These are phyloP conservation scores for Leucopsar rothschildi DNA, from an alignment of 2,113 vertebrate species.

Conservation along the genomic window DNA sequence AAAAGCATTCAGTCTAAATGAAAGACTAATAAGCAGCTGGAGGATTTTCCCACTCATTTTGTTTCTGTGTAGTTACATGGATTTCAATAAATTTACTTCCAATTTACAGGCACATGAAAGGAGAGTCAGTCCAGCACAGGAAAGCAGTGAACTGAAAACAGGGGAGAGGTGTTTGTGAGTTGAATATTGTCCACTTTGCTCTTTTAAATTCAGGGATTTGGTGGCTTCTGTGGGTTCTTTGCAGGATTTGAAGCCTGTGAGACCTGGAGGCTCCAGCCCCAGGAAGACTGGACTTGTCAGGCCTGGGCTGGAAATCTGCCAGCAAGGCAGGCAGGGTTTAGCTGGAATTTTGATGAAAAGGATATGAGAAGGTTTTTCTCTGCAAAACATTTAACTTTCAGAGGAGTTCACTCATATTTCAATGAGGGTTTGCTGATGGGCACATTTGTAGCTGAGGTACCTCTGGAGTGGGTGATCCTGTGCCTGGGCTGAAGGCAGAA, in stretches of 20 bases:
- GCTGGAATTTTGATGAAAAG: neutral
- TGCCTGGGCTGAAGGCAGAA: neutral
- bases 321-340: neutral
- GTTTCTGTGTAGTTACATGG: neutral
- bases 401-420: neutral
- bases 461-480: neutral
- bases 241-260: neutral
- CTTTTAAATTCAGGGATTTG: neutral
- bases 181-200: neutral
- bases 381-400: neutral
- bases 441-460: neutral
- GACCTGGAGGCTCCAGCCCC: neutral
- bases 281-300: neutral
- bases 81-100: neutral
- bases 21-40: neutral
- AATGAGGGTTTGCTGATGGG: neutral
- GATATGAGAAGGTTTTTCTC: neutral
- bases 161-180: neutral
- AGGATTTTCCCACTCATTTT: neutral
- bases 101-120: neutral
- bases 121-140: neutral
- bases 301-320: neutral
- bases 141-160: neutral
- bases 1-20: neutral
- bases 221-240: neutral